Conservation (phyloP, 2,113 vertebrate genomes). For the Sylvietta virens region DNA sequence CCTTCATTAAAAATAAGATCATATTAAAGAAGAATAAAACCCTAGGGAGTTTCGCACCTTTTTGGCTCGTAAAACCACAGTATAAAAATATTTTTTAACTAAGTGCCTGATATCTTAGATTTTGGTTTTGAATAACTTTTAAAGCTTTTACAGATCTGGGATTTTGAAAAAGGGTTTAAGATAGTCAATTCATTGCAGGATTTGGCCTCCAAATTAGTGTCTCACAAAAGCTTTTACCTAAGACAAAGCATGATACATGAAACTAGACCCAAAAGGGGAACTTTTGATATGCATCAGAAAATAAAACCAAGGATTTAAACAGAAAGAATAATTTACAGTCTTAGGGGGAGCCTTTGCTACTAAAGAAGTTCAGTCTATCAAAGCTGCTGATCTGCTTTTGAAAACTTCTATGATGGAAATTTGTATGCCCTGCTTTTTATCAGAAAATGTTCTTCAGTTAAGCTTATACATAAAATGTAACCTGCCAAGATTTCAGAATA, state of each 20-base stretch:
- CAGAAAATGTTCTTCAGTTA: neutral
- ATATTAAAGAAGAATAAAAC: neutral
- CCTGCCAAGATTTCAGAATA: neutral
- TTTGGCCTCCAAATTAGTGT: neutral
- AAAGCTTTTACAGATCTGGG: neutral
- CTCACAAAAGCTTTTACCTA: neutral
- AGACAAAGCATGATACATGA: neutral
- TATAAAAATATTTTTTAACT: neutral
- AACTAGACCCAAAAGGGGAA: neutral
- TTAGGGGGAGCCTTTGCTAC: neutral
- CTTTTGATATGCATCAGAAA: neutral
- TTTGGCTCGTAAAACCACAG: neutral
- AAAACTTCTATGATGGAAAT: neutral
- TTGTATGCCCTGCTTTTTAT: neutral
- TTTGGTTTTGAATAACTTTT: neutral
- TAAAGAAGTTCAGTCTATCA: neutral
- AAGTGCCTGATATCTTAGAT: neutral
- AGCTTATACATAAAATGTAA: neutral
- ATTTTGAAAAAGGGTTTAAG: neutral
- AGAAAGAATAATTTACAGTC: neutral
- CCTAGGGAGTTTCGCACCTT: neutral
- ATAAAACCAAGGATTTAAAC: neutral
- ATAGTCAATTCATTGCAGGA: neutral
- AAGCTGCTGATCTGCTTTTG: neutral
- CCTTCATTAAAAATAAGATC: neutral